Percentiles rank a stretch among this genome's conserved stretches.
phyloP scores from a whole-genome alignment of 2,113 vertebrate genomes.

The Ellobius talpinus region DNA sequence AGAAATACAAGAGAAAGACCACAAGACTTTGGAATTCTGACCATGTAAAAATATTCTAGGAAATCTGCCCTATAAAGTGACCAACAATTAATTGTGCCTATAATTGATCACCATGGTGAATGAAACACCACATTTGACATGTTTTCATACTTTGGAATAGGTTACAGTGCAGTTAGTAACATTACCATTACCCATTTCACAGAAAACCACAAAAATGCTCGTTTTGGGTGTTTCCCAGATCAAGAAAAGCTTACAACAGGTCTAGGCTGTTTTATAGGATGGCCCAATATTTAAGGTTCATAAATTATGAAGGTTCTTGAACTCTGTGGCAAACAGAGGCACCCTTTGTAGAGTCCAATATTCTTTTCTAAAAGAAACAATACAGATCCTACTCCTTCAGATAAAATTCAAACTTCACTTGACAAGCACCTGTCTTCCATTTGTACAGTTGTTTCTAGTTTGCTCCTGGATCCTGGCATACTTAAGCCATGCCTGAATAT shows the following conservation, averaged over 20 bases:
- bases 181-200: not conserved
- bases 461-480: not conserved
- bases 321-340: not conserved
- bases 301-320: not conserved
- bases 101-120: not conserved
- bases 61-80: not conserved
- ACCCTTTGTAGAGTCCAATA: not conserved
- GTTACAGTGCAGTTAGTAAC: not conserved
- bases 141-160: constrained; percentile 11
- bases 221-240: not conserved
- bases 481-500: not conserved
- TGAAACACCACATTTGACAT: not conserved
- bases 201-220: not conserved
- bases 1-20: not conserved
- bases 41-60: not conserved
- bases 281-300: not conserved
- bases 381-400: not conserved
- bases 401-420: not conserved
- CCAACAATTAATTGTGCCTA: not conserved
- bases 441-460: not conserved
- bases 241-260: not conserved
- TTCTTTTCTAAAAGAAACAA: not conserved
- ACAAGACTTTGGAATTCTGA: not conserved
- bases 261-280: not conserved
- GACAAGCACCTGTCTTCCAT: not conserved